Evolutionary conservation across 1,140 invertebrate species (phyloP).

Genomic region (Drosophila arawakana): DNA sequence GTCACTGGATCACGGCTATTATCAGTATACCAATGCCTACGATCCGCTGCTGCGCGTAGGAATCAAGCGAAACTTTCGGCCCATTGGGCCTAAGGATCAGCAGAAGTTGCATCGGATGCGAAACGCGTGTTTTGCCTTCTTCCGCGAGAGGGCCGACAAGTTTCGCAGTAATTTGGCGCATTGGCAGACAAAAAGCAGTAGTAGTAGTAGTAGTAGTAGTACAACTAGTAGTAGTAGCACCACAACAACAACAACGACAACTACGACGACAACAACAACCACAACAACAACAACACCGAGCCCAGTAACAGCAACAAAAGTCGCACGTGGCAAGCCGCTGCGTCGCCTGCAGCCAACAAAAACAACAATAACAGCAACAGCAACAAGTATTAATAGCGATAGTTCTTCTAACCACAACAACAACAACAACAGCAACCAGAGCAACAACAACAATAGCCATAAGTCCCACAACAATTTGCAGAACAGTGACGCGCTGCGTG

Average conservation of each 20-base stretch:
- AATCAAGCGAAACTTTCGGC: slow-evolving; percentile 67
- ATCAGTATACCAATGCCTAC: slow-evolving; percentile 62
- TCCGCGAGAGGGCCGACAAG: slow-evolving; percentile 44
- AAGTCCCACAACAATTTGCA: slow-evolving; percentile 45
- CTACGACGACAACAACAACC: slow-evolving; percentile 43
- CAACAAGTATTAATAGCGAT: slow-evolving; percentile 80
- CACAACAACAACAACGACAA: slow-evolving; percentile 39
- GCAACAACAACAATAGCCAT: slow-evolving; percentile 59
- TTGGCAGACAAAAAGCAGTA: slow-evolving; percentile 29
- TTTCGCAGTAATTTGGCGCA: slow-evolving; percentile 30
- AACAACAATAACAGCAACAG: slow-evolving; percentile 29
- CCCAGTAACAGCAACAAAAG: slow-evolving; percentile 61
- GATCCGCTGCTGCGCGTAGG: slow-evolving; percentile 65
- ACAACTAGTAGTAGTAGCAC: slow-evolving; percentile 39
- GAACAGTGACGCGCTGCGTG: slow-evolving; percentile 37
- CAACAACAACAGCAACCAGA: slow-evolving; percentile 34
- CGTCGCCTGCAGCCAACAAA: slow-evolving; percentile 31
- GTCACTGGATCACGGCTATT: slow-evolving; percentile 64
- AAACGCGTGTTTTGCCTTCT: slow-evolving; percentile 62
- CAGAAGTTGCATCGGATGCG: slow-evolving; percentile 39
- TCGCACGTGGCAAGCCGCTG: slow-evolving; percentile 43
- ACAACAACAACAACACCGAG: slow-evolving; percentile 51
- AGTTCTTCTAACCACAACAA: slow-evolving; percentile 51
- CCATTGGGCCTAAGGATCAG: slow-evolving; percentile 65
- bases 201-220: slow-evolving; percentile 24